Percentiles rank a stretch among this genome's conserved stretches.
Evolutionary conservation across 2,797 vertebrate species (phyloP).

Genomic region (Picus viridis): DNA sequence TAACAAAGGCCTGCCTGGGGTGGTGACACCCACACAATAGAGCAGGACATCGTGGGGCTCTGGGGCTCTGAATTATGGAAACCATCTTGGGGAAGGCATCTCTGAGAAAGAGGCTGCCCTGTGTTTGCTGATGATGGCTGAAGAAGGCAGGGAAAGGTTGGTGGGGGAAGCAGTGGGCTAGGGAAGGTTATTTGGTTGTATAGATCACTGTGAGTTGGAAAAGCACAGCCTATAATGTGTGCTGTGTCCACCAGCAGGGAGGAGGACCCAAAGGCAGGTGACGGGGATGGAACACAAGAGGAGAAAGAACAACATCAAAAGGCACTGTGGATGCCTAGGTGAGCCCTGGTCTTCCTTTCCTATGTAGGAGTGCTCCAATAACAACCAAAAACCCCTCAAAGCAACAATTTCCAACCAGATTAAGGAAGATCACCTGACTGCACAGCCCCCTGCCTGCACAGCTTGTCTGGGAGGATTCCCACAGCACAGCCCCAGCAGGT

Average conservation of each 20-base stretch:
- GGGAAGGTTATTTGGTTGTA: neutral
- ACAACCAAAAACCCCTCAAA: neutral
- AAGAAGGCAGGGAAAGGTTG: neutral
- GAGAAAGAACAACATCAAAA: constrained; percentile 20
- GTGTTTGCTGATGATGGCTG: neutral
- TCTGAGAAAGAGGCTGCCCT: neutral
- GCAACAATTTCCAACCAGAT: neutral
- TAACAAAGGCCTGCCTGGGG: neutral
- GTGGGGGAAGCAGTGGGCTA: neutral
- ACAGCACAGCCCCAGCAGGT: neutral
- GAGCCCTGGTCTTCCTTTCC: neutral
- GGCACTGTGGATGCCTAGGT: neutral
- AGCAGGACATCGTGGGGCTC: neutral
- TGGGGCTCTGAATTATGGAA: neutral
- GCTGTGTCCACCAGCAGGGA: neutral
- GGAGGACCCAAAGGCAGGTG: neutral
- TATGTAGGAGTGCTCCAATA: neutral
- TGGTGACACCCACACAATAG: neutral
- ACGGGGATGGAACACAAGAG: constrained; percentile 9
- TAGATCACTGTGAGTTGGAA: neutral
- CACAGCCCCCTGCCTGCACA: fast-evolving
- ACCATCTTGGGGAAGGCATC: neutral
- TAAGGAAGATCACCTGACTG: neutral
- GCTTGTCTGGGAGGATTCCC: neutral
- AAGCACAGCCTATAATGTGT: neutral